Conservation (phyloP, 2,888 invertebrate genomes). For the Drosophila dives region DNA sequence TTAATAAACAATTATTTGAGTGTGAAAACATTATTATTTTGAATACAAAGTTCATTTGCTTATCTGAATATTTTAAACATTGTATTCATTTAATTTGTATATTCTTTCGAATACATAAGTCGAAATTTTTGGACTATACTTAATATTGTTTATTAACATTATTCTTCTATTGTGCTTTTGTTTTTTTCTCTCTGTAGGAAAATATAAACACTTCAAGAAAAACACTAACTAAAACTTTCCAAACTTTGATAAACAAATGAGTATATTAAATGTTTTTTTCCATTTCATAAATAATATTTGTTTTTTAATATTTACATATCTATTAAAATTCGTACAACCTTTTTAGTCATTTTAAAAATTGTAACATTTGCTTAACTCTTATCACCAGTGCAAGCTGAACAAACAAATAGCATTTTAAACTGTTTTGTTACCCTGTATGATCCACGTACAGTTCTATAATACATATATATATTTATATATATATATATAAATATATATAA, state of each 20-base stretch:
- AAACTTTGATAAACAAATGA: background rate
- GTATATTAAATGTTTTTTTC: too few relatives aligned
- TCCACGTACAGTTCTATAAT: background rate
- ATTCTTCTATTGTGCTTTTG: too few relatives aligned
- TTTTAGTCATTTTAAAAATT: background rate
- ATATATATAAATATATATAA: too few relatives aligned
- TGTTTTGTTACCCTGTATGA: slow-evolving; percentile 25
- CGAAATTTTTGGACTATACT: background rate
- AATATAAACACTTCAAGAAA: background rate
- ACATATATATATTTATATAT: background rate
- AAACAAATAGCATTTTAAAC: background rate
- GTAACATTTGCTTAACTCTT: background rate
- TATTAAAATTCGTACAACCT: background rate
- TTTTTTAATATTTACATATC: too few relatives aligned
- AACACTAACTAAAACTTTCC: background rate
- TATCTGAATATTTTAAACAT: background rate
- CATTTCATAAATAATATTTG: too few relatives aligned
- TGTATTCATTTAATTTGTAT: background rate
- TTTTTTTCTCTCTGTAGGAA: background rate
- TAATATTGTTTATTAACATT: background rate
- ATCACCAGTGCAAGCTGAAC: background rate
- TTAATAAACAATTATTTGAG: background rate
- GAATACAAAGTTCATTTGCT: background rate
- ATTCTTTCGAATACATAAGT: background rate
- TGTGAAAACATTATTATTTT: background rate